A percentile compares a stretch with the other conserved stretches of the same genome.
phyloP scores from a whole-genome alignment of 1,140 invertebrate species.

The Eueides isabella region DNA sequence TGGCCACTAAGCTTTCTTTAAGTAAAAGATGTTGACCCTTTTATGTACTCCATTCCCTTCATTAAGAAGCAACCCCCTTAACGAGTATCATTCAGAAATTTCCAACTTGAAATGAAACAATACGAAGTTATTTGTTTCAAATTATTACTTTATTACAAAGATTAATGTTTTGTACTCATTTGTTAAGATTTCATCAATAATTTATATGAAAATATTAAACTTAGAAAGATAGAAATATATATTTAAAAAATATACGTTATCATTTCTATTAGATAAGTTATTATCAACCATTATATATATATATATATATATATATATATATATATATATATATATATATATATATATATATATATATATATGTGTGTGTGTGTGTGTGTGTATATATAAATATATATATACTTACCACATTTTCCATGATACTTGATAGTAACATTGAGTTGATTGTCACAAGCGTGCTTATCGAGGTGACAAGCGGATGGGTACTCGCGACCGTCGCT shows the following conservation, averaged over 20 bases:
- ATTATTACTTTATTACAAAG: slow-evolving; percentile 46
- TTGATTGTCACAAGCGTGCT: slow-evolving; percentile 87
- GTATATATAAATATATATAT: slow-evolving; percentile 18
- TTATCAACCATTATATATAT: too few relatives aligned
- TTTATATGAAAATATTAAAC: slow-evolving; percentile 12
- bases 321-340: slow-evolving; percentile 41
- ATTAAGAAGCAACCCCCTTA: slow-evolving; percentile 52
- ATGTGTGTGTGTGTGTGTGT: too few relatives aligned
- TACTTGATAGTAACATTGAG: slow-evolving; percentile 92
- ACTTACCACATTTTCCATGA: slow-evolving; percentile 95
- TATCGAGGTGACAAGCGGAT: slow-evolving; percentile 91
- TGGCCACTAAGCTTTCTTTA: neutral
- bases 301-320: slow-evolving; percentile 41
- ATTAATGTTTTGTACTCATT: slow-evolving; percentile 15
- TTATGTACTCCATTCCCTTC: slow-evolving; percentile 50
- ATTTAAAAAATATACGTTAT: too few relatives aligned
- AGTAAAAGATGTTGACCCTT: slow-evolving; percentile 45
- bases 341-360: slow-evolving; percentile 41
- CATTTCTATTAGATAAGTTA: too few relatives aligned
- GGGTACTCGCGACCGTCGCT: slow-evolving; percentile 88
- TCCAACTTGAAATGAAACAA: slow-evolving; percentile 54
- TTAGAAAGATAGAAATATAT: neutral
- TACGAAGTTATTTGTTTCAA: slow-evolving; percentile 49
- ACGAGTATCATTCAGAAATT: slow-evolving; percentile 59
- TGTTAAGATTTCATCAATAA: neutral